Conservation (phyloP, 2,113 vertebrate species). For the Neogale vison region DNA sequence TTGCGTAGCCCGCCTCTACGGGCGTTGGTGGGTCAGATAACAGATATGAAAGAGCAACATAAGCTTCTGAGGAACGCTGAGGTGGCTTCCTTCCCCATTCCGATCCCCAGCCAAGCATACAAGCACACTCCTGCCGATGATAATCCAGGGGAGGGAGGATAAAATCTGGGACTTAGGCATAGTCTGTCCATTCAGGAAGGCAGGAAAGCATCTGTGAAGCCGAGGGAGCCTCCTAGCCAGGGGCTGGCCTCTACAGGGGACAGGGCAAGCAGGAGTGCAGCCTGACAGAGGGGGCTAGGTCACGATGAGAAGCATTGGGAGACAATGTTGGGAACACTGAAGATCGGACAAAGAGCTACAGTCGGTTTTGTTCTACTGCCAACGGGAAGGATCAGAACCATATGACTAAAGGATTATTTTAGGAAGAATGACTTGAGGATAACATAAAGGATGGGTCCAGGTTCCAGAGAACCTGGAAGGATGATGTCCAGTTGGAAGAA, state of each 20-base stretch:
- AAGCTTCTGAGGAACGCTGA: background rate
- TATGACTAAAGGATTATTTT: background rate
- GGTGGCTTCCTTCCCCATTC: background rate
- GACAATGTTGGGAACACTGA: background rate
- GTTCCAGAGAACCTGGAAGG: background rate
- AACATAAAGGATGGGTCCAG: background rate
- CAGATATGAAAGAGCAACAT: background rate
- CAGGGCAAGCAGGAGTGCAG: background rate
- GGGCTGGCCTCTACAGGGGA: background rate
- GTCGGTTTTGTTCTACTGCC: background rate
- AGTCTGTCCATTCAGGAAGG: background rate
- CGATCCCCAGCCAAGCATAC: background rate
- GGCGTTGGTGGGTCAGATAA: background rate
- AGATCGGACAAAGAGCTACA: background rate
- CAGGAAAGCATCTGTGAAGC: background rate
- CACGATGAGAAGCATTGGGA: rapidly evolving
- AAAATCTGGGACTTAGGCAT: background rate
- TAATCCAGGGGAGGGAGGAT: background rate
- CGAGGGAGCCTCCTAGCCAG: background rate
- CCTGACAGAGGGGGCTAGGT: background rate
- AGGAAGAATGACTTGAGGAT: background rate
- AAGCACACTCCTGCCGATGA: rapidly evolving
- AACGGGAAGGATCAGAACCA: rapidly evolving
- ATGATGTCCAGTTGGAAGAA: background rate
- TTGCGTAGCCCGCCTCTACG: background rate